phyloP scores from a whole-genome alignment of 2,888 invertebrate genomes.

The Campoplex capitator region DNA sequence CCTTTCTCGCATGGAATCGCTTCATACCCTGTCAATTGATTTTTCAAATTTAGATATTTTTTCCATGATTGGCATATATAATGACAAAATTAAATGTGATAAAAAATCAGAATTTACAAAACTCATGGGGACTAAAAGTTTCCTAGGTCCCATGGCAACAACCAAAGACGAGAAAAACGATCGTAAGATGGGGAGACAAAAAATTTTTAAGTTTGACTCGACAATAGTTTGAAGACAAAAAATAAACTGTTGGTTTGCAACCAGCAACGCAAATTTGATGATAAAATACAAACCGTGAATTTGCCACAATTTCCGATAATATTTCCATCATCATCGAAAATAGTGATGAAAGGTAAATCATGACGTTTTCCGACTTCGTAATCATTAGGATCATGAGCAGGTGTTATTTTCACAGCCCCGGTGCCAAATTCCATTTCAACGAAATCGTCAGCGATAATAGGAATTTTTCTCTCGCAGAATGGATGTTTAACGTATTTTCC shows the following conservation, averaged over 20 bases:
- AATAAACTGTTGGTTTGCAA: neutral
- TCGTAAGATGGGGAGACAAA: neutral
- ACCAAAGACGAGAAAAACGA: neutral
- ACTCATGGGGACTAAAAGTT: neutral
- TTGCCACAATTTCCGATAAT: constrained; percentile 92
- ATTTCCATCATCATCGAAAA: constrained; percentile 96
- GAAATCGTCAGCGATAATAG: constrained; percentile 96
- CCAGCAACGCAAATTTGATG: neutral
- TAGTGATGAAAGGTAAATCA: constrained; percentile 93
- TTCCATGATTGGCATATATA: neutral
- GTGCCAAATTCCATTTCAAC: constrained; percentile 99
- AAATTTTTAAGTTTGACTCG: neutral
- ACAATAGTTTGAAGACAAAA: neutral
- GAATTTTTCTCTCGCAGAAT: constrained; percentile 92
- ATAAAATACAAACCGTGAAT: constrained; percentile 87
- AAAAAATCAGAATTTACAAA: neutral
- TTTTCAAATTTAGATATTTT: neutral
- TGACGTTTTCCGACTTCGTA: constrained; percentile 97
- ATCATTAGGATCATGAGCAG: constrained; percentile 98
- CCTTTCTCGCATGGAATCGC: constrained; percentile 95
- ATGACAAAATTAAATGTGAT: no score
- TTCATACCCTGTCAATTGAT: constrained; percentile 90
- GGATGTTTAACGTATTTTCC: constrained; percentile 95
- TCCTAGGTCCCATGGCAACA: neutral
- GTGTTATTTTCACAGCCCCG: constrained; percentile 99